Percentiles rank a stretch among this genome's conserved stretches.
Conservation (phyloP, 1,140 invertebrate genomes). For the Papilio aristodemus region DNA sequence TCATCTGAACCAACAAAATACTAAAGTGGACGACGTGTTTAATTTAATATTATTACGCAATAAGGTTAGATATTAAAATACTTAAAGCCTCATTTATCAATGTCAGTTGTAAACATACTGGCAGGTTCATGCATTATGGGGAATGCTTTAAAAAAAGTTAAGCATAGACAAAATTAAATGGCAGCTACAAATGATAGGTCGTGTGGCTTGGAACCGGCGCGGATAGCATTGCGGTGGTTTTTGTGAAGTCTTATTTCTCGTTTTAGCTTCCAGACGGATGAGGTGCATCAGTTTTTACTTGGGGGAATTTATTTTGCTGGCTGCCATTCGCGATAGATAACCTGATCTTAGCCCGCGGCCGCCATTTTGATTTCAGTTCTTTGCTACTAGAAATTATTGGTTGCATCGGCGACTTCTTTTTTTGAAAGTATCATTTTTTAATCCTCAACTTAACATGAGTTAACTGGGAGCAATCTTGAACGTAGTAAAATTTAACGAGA, state of each 20-base stretch:
- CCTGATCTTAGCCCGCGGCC: slow-evolving; percentile 59
- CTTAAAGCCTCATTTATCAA: slow-evolving; percentile 14
- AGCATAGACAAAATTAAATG: slow-evolving; percentile 67
- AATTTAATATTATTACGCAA: not conserved
- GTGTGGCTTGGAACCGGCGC: slow-evolving; percentile 52
- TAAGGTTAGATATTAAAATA: slow-evolving; percentile 10
- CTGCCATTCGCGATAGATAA: slow-evolving; percentile 55
- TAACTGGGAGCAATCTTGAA: not conserved
- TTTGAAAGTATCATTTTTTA: slow-evolving; percentile 38
- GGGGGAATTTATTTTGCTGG: slow-evolving; percentile 67
- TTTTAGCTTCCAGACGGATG: slow-evolving; percentile 65
- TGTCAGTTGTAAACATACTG: slow-evolving; percentile 2
- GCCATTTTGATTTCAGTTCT: slow-evolving; percentile 71
- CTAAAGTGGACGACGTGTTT: not conserved
- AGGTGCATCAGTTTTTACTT: slow-evolving; percentile 69
- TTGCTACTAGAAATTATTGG: slow-evolving; percentile 56
- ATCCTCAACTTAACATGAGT: slow-evolving; percentile 3
- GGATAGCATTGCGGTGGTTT: slow-evolving; percentile 53
- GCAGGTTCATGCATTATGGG: slow-evolving; percentile 2
- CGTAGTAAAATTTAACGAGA: not conserved
- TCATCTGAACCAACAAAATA: not conserved
- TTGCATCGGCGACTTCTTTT: slow-evolving; percentile 43
- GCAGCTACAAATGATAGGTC: slow-evolving; percentile 56
- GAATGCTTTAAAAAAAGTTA: slow-evolving; percentile 35
- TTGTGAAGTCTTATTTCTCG: slow-evolving; percentile 66